A percentile compares a stretch with the other conserved stretches of the same genome.
Evolutionary conservation across 2,113 vertebrate species (phyloP).

Genomic region (Hoplias malabaricus): DNA sequence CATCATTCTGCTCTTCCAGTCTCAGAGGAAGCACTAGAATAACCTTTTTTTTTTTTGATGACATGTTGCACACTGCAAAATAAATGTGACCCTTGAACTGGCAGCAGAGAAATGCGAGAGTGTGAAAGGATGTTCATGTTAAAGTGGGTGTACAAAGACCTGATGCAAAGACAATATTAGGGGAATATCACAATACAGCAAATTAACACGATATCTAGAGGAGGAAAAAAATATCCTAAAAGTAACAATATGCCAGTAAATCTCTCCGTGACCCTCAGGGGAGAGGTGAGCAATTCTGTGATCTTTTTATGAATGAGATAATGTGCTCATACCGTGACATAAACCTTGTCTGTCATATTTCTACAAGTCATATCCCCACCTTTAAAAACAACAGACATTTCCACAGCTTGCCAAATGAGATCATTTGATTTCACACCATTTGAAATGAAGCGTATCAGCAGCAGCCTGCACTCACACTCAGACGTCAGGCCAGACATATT

Average conservation of each 20-base stretch:
- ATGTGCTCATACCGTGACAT: slow-evolving; percentile 3
- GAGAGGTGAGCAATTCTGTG: background rate
- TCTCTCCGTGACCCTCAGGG: background rate
- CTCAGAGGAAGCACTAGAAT: background rate
- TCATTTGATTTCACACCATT: slow-evolving; percentile 39
- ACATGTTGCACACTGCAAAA: background rate
- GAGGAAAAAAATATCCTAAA: background rate
- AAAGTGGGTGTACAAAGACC: background rate
- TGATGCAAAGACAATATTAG: background rate
- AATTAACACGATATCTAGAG: background rate
- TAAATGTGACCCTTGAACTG: background rate
- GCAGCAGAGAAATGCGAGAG: background rate
- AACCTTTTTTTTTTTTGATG: background rate
- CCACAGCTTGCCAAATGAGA: slow-evolving; percentile 36
- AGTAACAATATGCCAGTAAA: background rate
- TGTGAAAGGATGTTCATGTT: background rate
- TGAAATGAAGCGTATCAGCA: slow-evolving; percentile 35
- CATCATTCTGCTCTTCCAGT: background rate
- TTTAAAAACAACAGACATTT: slow-evolving; percentile 22
- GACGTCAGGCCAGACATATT: slow-evolving; percentile 15
- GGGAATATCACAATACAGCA: background rate
- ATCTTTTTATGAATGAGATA: background rate
- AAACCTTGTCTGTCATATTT: background rate
- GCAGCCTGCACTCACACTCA: background rate
- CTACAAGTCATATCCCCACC: background rate